Evolutionary conservation across 2,888 invertebrate genomes (phyloP).

Genomic region (Apamea sordens): DNA sequence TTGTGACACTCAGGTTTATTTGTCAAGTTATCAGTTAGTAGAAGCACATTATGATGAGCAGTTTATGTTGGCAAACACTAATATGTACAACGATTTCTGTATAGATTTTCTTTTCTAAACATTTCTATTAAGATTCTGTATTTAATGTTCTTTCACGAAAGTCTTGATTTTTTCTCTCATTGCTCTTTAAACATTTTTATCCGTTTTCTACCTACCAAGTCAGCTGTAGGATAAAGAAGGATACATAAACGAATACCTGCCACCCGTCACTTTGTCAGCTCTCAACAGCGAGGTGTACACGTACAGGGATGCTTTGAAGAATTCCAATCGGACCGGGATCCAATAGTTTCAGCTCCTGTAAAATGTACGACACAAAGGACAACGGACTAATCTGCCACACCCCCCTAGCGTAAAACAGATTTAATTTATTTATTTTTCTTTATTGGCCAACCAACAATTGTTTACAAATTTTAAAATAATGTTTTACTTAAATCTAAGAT

Average conservation of each 20-base stretch:
- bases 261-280: constrained; percentile 13
- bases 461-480: neutral
- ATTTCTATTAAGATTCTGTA: neutral
- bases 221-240: neutral
- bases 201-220: neutral
- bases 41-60: neutral
- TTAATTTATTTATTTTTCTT: neutral
- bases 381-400: neutral
- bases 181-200: neutral
- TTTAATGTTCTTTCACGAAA: neutral
- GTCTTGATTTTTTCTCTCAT: neutral
- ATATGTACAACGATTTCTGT: neutral
- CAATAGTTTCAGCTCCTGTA: constrained; percentile 46
- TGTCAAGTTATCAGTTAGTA: neutral
- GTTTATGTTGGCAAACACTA: neutral
- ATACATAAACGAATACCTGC: constrained; percentile 39
- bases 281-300: constrained; percentile 8
- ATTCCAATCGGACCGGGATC: constrained; percentile 51
- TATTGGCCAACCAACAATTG: neutral
- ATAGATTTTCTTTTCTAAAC: neutral
- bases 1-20: neutral
- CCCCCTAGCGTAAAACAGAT: too few species aligned
- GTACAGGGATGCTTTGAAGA: constrained; percentile 50
- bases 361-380: constrained; percentile 44
- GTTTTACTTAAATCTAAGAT: too few species aligned